Evolutionary conservation across 2,797 vertebrate genomes (phyloP).

Genomic region (Chromis chromis): DNA sequence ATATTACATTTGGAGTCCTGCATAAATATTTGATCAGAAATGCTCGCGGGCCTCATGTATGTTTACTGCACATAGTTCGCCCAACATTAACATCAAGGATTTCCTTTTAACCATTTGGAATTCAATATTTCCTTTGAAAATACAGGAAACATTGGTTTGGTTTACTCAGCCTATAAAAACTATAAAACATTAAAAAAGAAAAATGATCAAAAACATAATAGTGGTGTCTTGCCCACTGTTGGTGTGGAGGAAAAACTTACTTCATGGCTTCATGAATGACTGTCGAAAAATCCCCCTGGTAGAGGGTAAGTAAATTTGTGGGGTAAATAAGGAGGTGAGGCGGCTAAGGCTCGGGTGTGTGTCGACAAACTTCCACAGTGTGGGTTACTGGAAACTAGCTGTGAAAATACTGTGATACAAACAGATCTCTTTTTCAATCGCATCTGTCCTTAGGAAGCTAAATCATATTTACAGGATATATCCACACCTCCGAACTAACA

Average conservation of each 20-base stretch:
- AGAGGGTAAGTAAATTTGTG: constrained; percentile 33
- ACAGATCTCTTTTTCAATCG: constrained; percentile 33
- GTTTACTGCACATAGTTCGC: constrained; percentile 79
- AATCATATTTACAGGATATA: constrained; percentile 26
- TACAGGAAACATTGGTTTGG: constrained; percentile 61
- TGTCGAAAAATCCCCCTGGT: constrained; percentile 41
- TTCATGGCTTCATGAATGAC: constrained; percentile 38
- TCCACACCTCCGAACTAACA: constrained; percentile 22
- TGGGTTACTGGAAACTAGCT: constrained; percentile 42
- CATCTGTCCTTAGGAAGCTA: constrained; percentile 35
- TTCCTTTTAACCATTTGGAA: constrained; percentile 74
- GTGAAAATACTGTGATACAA: constrained; percentile 28
- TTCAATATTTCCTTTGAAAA: constrained; percentile 73
- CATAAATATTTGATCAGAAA: constrained; percentile 84
- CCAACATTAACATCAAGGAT: constrained; percentile 81
- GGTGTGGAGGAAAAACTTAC: constrained; percentile 32
- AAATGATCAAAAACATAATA: constrained; percentile 40
- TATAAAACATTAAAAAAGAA: constrained; percentile 34
- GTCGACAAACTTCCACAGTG: constrained; percentile 35
- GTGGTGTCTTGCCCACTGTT: constrained; percentile 18
- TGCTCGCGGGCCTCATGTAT: constrained; percentile 73
- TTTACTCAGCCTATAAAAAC: constrained; percentile 61
- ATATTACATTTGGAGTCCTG: constrained; percentile 81
- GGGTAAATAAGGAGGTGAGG: constrained; percentile 43
- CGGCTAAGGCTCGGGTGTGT: constrained; percentile 11